Base-by-base conservation (phyloP, 2,888 invertebrate genomes). In the Tenthredo scrophulariae region DNA sequence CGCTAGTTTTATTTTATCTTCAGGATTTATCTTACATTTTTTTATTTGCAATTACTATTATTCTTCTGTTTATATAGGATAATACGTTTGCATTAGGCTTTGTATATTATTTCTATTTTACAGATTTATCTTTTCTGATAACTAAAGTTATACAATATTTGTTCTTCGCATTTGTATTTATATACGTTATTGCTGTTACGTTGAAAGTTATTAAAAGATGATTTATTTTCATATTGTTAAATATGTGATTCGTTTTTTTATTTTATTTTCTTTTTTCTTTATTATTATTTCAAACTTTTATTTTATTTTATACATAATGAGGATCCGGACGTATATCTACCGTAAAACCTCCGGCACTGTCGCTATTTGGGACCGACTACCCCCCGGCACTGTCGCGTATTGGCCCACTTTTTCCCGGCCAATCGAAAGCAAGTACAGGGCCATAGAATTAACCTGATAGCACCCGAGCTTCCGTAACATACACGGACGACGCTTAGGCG, bases 161-260 rank as follows among this genome's bases (percentile, higher is more conserved):
- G 7, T 77, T 77, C n/a, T 18, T 77, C 77, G n/a, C 18, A 77
- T 54, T 77, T 29, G 29, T 50, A 54, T n/a, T 26, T 62, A n/a
- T 80, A 62, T 80, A 40, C 62, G 40, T 58, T 22, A 80, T 80
- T 80, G 80, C 62, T 80, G 40, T 80, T 80, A 62, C 13, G 80
- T 80, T 80, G 15, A 54, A 58, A 62, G 13, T 80, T 62, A 80
- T 80, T 62, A 62, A 62, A 79, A 58, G 37, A 80, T 80, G 62
- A 62, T 62, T 80, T 80, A 40, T 40, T 62, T 58, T 22, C 62
- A 62, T 3, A 62, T 80, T 80, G 3, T 80, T 58, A 62, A 10
- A 4, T 62, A 40, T 22, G 80, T 80, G 62, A 62, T 80, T 80
- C 4, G 26, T 2, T 15, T 40, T 62, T 22, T 37, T 75, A 50